These are phyloP conservation scores for Pyrgilauda ruficollis DNA, from an alignment of 2,113 vertebrate genomes.

Conservation along the genomic window DNA sequence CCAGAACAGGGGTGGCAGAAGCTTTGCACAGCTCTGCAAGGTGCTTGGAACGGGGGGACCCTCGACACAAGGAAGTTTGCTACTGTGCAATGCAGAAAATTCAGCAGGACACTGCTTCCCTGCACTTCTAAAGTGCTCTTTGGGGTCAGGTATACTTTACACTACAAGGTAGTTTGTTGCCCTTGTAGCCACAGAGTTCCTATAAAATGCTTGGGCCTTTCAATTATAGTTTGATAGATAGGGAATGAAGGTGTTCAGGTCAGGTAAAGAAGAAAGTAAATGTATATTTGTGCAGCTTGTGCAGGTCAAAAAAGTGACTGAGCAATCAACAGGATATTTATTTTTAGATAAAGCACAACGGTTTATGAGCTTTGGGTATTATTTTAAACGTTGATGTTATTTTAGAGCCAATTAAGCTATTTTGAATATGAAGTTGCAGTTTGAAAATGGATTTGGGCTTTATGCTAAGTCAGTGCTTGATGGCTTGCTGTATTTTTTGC, in stretches of 20 bases:
- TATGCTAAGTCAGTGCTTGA: neutral
- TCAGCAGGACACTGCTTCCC: neutral
- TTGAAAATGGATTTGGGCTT: neutral
- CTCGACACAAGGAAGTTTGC: neutral
- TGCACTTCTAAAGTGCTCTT: neutral
- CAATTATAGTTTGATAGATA: neutral
- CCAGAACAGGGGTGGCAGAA: neutral
- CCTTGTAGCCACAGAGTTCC: neutral
- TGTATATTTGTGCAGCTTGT: neutral
- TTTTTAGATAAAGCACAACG: neutral
- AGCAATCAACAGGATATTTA: neutral
- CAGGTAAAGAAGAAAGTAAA: neutral
- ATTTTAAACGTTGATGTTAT: neutral
- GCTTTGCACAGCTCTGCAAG: neutral
- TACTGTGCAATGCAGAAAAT: neutral
- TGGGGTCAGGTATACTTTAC: neutral
- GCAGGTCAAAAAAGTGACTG: neutral
- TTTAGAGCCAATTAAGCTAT: neutral
- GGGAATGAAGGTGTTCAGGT: neutral
- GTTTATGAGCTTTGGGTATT: neutral
- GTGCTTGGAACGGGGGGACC: neutral
- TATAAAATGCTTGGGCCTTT: neutral
- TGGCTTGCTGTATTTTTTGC: neutral
- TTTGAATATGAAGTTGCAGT: neutral
- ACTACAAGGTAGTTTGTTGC: neutral